A percentile compares a stretch with the other conserved stretches of the same genome.
phyloP scores from a whole-genome alignment of 2,113 vertebrate genomes.

The Crotalus tigris region DNA sequence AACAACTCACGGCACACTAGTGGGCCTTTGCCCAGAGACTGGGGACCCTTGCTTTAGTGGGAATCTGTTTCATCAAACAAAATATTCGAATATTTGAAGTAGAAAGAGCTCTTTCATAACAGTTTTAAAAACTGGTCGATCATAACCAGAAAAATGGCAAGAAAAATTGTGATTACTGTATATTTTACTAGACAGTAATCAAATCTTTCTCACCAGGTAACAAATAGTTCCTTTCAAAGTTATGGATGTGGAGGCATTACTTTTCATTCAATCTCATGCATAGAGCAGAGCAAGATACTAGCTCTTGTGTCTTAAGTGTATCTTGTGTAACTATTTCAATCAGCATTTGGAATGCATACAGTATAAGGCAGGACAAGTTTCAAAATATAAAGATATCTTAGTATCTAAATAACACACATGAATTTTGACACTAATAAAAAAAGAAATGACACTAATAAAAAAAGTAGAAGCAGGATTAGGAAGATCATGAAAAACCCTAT shows the following conservation, averaged over 20 bases:
- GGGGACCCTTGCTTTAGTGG: not conserved
- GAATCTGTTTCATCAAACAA: not conserved
- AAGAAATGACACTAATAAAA: not conserved
- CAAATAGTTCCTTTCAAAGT: not conserved
- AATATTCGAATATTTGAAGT: not conserved
- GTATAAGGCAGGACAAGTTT: not conserved
- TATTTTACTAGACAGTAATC: no score
- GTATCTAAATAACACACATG: slow-evolving; percentile 23
- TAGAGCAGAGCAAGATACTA: not conserved
- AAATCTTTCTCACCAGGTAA: not conserved
- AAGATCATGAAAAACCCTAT: not conserved
- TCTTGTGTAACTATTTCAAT: slow-evolving; percentile 14
- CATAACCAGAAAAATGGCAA: not conserved
- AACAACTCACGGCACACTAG: no score
- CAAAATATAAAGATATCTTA: slow-evolving; percentile 40
- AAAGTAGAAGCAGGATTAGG: not conserved
- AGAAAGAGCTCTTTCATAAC: not conserved
- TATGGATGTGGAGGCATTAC: not conserved
- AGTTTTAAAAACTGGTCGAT: not conserved
- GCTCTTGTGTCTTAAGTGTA: not conserved
- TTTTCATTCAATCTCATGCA: not conserved
- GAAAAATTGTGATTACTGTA: not conserved
- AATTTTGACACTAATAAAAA: slow-evolving; percentile 39
- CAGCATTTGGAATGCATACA: not conserved
- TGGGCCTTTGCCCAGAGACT: no score